A percentile compares a stretch with the other conserved stretches of the same genome.
Evolutionary conservation across 1,140 invertebrate genomes (phyloP).

Genomic region (Drosophila mauritiana): DNA sequence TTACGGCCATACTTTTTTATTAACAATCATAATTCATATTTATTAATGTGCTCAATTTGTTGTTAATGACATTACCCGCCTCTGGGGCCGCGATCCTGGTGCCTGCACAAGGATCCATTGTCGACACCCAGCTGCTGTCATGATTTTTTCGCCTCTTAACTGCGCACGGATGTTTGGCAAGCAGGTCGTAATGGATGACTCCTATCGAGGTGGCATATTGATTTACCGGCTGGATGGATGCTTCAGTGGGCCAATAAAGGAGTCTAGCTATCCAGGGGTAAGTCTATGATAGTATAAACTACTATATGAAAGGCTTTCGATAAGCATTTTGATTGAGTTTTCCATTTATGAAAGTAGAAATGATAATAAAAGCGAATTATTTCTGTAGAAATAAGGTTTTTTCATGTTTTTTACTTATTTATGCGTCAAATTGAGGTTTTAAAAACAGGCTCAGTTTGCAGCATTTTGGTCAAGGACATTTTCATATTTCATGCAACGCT

Average conservation of each 20-base stretch:
- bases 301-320: background rate
- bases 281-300: background rate
- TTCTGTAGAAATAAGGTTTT: too few relatives aligned
- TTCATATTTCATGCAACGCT: conserved; percentile 48
- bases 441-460: conserved; percentile 19
- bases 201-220: conserved; percentile 33
- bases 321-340: too few relatives aligned
- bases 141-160: conserved; percentile 42
- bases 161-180: conserved; percentile 11
- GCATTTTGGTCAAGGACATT: conserved; percentile 64
- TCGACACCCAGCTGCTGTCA: conserved; percentile 25
- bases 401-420: too few relatives aligned
- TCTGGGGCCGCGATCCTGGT: background rate
- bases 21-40: conserved; percentile 78
- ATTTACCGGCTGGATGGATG: conserved; percentile 38
- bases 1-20: conserved; percentile 64
- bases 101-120: conserved; percentile 19
- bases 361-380: too few relatives aligned
- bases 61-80: conserved; percentile 71
- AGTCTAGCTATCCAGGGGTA: background rate
- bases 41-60: conserved; percentile 79
- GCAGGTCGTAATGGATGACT: conserved; percentile 20
- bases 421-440: too few relatives aligned
- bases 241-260: background rate
- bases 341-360: too few relatives aligned